phyloP scores from a whole-genome alignment of 2,113 vertebrate species.

The Gavia stellata region DNA sequence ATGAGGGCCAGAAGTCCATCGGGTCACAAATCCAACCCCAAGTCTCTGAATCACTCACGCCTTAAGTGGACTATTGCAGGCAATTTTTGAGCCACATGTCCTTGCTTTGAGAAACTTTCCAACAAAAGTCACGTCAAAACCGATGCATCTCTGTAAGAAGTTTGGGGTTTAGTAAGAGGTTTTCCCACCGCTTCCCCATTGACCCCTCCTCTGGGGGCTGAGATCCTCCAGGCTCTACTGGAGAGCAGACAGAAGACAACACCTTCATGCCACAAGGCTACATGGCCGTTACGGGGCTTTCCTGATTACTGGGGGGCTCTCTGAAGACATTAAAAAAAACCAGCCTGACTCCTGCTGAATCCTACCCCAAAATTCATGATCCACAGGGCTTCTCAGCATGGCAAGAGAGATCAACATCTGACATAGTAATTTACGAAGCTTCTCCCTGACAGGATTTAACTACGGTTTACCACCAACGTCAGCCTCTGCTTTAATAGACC shows the following conservation, averaged over 20 bases:
- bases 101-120: neutral
- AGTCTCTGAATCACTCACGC: neutral
- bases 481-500: neutral
- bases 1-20: neutral
- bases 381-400: neutral
- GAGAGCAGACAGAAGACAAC: neutral
- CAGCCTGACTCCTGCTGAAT: neutral
- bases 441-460: neutral
- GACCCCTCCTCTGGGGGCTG: neutral
- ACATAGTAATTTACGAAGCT: neutral
- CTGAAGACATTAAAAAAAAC: neutral
- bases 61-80: neutral
- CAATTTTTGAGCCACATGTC: neutral
- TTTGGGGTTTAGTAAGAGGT: neutral
- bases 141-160: neutral
- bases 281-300: accelerated
- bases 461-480: neutral
- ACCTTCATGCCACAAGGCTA: neutral
- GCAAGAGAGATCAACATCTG: neutral
- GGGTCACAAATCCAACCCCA: neutral
- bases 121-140: neutral
- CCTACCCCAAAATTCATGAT: neutral
- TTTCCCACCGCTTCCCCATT: neutral
- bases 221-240: neutral
- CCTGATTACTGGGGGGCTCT: neutral